These are phyloP conservation scores for Suncus etruscus DNA, from an alignment of 2,113 vertebrate genomes.

Conservation along the genomic window DNA sequence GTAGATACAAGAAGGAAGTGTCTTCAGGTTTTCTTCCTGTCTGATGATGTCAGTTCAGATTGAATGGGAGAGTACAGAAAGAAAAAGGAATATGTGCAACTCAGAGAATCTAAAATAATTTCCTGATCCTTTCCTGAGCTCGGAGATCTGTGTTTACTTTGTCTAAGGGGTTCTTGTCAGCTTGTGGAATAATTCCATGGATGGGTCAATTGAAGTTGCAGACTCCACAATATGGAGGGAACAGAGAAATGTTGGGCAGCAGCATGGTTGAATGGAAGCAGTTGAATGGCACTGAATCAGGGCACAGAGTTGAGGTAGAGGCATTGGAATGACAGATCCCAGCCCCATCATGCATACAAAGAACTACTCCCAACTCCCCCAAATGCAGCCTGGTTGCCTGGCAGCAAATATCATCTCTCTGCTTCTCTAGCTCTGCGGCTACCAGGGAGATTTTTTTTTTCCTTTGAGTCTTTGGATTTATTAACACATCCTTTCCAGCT, in stretches of 20 bases:
- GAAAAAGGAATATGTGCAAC: no score
- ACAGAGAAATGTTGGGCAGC: rapidly evolving
- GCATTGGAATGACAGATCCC: neutral
- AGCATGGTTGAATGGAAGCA: no score
- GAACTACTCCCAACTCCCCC: neutral
- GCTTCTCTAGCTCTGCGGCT: neutral
- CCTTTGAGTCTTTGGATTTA: neutral
- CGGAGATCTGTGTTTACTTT: neutral
- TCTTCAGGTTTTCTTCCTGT: no score
- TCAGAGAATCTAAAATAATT: no score
- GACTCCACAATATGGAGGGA: neutral
- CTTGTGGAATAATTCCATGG: neutral
- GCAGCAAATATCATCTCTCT: neutral
- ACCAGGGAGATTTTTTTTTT: neutral
- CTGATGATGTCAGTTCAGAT: no score
- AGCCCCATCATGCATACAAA: rapidly evolving
- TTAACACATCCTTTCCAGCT: neutral
- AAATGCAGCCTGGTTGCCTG: neutral
- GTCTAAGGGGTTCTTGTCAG: neutral
- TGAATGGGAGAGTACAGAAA: no score
- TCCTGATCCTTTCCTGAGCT: neutral
- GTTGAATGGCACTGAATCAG: neutral
- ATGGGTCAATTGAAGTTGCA: neutral
- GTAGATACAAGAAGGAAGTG: no score
- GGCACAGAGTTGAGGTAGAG: neutral